A percentile compares a stretch with the other conserved stretches of the same genome.
Conservation (phyloP, 2,797 vertebrate species). For the Emydoidea blandingii region DNA sequence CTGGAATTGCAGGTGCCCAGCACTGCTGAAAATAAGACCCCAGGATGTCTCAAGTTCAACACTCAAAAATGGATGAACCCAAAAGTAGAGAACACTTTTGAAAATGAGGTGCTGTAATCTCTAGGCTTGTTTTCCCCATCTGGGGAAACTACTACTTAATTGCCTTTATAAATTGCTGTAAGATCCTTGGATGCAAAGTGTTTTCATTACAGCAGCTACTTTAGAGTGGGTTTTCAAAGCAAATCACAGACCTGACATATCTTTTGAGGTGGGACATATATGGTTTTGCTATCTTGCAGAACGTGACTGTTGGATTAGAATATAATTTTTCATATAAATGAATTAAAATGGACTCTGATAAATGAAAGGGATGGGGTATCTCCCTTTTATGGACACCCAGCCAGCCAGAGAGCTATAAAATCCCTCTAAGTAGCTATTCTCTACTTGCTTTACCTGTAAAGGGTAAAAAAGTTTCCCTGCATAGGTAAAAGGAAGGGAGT, state of each 20-base stretch:
- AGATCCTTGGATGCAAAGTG: not conserved
- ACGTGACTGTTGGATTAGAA: not conserved
- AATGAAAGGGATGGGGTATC: too few relatives aligned
- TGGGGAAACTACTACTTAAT: not conserved
- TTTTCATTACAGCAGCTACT: fast-evolving
- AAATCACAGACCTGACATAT: not conserved
- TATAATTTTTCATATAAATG: slow-evolving; percentile 7
- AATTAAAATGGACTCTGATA: not conserved
- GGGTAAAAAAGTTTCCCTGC: too few relatives aligned
- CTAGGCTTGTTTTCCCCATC: not conserved
- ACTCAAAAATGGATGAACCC: fast-evolving
- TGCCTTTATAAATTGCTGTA: fast-evolving
- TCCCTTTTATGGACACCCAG: too few relatives aligned
- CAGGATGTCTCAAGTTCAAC: not conserved
- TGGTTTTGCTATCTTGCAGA: not conserved
- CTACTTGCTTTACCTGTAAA: too few relatives aligned
- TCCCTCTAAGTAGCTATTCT: too few relatives aligned
- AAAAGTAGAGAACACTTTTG: not conserved
- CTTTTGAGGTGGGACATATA: not conserved
- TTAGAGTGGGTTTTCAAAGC: not conserved
- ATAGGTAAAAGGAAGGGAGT: too few relatives aligned
- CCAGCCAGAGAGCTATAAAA: too few relatives aligned
- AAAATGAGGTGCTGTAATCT: fast-evolving
- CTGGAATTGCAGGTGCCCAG: fast-evolving
- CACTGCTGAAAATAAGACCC: fast-evolving